Base-by-base conservation (phyloP, 2,113 vertebrate species). In the Podarcis cretensis region DNA sequence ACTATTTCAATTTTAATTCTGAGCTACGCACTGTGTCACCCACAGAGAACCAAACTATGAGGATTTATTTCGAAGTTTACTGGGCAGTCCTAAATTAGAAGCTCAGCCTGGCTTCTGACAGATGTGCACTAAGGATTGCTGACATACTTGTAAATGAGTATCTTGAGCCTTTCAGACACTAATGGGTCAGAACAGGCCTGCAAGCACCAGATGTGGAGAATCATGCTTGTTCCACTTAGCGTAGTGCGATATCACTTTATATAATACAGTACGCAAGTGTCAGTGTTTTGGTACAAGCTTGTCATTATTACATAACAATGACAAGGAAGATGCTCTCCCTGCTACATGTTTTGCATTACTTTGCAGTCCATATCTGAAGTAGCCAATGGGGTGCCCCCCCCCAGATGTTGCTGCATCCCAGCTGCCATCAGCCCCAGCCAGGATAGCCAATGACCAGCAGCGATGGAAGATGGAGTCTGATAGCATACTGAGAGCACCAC, bases 81-180 rank as follows among this genome's bases (percentile, higher is more conserved):
- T 43, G 43, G 83, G 25, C 0, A 5, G 8, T 21, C 59, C 12
- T 27, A 37, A 59, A 57, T 14, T 25, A 48, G 25, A n/a, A n/a
- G 88, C 66, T 4, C 16, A n/a, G 35, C 1, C 75, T 74, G 35
- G 37, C 35, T 57, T 63, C 14, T 79, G 87, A 91, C 82, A 86
- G 65, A 79, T 7, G 27, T 5, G 0, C 32, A 43, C 48, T 63
- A 16, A 69, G 54, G 1, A 20, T 3, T 13, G 16, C 20, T 69
- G 32, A 81, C 63, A 66, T 7, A 30, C 30, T 6, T 66, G 63
- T 57, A 80, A 88, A 32, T 37, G 18, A 90, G 12, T 32, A 57
- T 13, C 48, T 87, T 76, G 25, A 87, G 25, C 74, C 65, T 80
- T 68, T 65, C 40, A 73, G 84, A 87, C 87, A 87, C 65, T 71